Evolutionary conservation across 2,113 vertebrate genomes (phyloP), one percentile per base, ranked within the genome.

Genomic region (Paracanthobrama guichenoti): DNA sequence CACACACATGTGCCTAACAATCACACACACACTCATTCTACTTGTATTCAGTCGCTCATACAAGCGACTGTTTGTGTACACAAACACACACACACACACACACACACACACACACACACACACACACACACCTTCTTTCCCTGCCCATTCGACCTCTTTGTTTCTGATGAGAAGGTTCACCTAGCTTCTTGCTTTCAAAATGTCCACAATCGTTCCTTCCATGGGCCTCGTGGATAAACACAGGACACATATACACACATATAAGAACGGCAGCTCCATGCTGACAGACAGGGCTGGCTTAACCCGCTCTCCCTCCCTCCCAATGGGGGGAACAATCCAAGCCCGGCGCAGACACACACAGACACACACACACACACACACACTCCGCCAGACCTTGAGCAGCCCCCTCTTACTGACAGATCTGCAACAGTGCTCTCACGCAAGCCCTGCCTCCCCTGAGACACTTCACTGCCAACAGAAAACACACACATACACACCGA

Each of bases 331-430:
- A 83, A 79, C 85, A 86, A 59, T 71, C 62, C 16, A n/a, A 86
- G 10, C 83, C 64, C 75, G 2, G 22, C 39, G 16, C 42, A 85
- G 39, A 85, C 78, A 85, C 55, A 74, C 83, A 69, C 66, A 88
- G 64, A 84, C 66, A 85, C 83, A 69, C 66, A 88, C 72, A 84
- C 66, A 85, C 83, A 73, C 81, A 35, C 31, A 85, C 46, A 66
- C 82, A 85, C 83, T 76, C 81, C 28, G 62, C 83, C 81, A 89
- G 85, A 89, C 88, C 88, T 90, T 89, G 85, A 90, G 82, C 87
- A 79, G 82, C 82, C 82, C 84, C 79, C 82, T 82, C 81, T 83
- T 72, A 85, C 88, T 90, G 89, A 90, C 89, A 89, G 90, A 90
- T 86, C 81, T 81, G 77, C 62, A 64, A 86, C 82, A 81, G 35